Evolutionary conservation across 2,888 invertebrate species (phyloP).

Genomic region (Pecten maximus): DNA sequence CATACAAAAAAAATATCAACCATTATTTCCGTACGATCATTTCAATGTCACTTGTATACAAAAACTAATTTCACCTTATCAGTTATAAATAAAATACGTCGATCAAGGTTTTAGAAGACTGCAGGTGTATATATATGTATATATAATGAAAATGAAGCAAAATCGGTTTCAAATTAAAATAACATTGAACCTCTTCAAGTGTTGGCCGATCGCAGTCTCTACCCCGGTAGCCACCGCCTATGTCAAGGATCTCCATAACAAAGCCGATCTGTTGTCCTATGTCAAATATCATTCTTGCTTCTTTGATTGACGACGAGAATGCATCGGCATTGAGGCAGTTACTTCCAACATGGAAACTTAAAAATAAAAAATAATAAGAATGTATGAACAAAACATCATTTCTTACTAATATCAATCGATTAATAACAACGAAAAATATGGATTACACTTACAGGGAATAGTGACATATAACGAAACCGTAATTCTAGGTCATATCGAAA

Average conservation of each 20-base stretch:
- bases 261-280: not conserved
- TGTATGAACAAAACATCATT: not conserved
- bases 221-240: not conserved
- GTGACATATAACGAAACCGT: too few species aligned
- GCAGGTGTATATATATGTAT: too few species aligned
- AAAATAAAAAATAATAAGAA: not conserved
- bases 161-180: not conserved
- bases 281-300: not conserved
- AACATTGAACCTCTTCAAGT: not conserved
- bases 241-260: not conserved
- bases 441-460: too few species aligned
- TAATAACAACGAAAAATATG: not conserved
- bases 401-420: not conserved
- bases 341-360: conserved; percentile 3
- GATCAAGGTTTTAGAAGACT: not conserved
- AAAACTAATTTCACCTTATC: not conserved
- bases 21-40: not conserved
- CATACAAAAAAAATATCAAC: not conserved
- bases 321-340: not conserved
- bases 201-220: not conserved
- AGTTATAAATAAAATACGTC: not conserved
- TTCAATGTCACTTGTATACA: not conserved
- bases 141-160: too few species aligned
- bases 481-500: too few species aligned
- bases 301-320: not conserved